Conservation (phyloP, 2,888 invertebrate genomes). For the Amphimallon solstitiale region DNA sequence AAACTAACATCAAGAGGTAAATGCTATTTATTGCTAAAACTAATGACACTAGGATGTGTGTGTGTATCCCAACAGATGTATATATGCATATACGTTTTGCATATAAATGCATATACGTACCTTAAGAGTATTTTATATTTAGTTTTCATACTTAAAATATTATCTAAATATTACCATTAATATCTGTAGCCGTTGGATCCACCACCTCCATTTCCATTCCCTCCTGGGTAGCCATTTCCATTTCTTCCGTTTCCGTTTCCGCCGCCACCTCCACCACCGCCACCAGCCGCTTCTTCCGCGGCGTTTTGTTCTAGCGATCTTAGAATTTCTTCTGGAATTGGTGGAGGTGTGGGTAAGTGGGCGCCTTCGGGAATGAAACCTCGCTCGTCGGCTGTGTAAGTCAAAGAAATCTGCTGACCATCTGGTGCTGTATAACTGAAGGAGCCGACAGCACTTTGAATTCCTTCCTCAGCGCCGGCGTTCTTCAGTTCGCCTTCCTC, state of each 20-base stretch:
- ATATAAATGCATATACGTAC: too few species aligned
- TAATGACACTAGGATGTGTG: too few species aligned
- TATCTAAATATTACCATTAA: slow-evolving; percentile 52
- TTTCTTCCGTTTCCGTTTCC: slow-evolving; percentile 44
- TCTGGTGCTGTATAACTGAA: slow-evolving; percentile 74
- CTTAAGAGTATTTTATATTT: too few species aligned
- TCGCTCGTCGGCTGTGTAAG: slow-evolving; percentile 74
- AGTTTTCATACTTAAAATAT: too few species aligned
- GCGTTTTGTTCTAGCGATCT: slow-evolving; percentile 67
- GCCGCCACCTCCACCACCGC: slow-evolving; percentile 45
- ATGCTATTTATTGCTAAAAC: too few species aligned
- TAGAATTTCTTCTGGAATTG: slow-evolving; percentile 73
- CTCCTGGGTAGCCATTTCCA: slow-evolving; percentile 39
- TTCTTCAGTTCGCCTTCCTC: slow-evolving; percentile 72
- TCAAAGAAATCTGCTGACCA: slow-evolving; percentile 69
- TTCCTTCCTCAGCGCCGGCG: slow-evolving; percentile 68
- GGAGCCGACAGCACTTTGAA: slow-evolving; percentile 68
- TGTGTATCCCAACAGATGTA: too few species aligned
- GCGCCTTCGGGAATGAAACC: slow-evolving; percentile 71
- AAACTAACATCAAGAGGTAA: too few species aligned
- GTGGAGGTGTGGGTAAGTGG: slow-evolving; percentile 72
- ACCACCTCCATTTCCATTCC: slow-evolving; percentile 42
- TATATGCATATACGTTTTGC: too few species aligned
- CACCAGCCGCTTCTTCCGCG: slow-evolving; percentile 59
- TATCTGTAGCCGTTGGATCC: slow-evolving; percentile 59